Evolutionary conservation across 2,797 vertebrate species (phyloP), one percentile per base, ranked within the genome.

Genomic region (Sebastes flavidus): DNA sequence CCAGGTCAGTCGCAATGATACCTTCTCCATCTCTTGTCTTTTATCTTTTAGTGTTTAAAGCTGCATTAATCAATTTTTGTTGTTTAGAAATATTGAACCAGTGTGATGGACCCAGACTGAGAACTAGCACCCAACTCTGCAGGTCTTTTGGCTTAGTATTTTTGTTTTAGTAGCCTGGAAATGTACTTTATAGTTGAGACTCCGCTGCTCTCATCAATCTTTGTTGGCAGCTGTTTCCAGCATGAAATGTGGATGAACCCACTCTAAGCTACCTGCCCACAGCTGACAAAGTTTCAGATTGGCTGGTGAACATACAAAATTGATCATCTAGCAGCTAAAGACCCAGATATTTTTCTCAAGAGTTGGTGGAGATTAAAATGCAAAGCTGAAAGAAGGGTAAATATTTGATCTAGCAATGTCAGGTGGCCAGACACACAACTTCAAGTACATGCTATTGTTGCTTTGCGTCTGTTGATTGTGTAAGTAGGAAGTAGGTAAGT

Each of bases 1-100:
- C 95, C 93, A 89, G 95, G 94, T 95, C 79, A 82, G 89, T 86
- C 27, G 1, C 58, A 9, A 5, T 0, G 11, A 1, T 32, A 54
- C 36, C 74, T 18, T 58, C 52, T 56, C 8, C 3, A 0, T 24
- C 8, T n/a, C 5, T 32, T 24, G 2, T 22, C 0, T 29, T 66
- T 25, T 56, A 7, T 60, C 3, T 58, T 49, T 65, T 22, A 1
- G 13, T 29, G 18, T 59, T 71, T 59, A 58, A 70, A 73, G 34
- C 55, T 14, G n/a, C 30, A 67, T 46, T 9, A 49, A 66, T 59
- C 8, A n/a, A 1, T 6, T 3, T 18, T 65, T 22, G 29, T 27
- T 30, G 2, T 20, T 1, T 42, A 4, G 14, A 54, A 66, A 25
- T 11, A 32, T 4, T 25, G 4, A 77, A 42, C 30, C 29, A 27